Percentiles rank a stretch among this genome's conserved stretches.
Evolutionary conservation across 1,140 invertebrate genomes (phyloP).

Genomic region (Zaprionus inermis): DNA sequence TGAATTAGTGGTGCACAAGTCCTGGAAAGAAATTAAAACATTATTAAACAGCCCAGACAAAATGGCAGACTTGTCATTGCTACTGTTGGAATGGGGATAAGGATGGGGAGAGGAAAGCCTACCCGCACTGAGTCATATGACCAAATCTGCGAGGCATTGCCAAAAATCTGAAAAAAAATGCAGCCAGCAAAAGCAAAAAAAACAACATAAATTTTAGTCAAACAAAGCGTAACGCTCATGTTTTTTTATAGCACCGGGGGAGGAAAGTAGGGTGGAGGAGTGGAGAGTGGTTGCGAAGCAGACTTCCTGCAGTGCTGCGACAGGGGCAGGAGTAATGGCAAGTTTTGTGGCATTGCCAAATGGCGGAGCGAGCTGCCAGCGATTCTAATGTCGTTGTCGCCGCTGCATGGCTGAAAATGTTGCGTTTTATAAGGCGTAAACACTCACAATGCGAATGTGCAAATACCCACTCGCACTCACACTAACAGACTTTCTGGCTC

Average conservation of each 20-base stretch:
- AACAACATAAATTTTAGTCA: constrained; percentile 80
- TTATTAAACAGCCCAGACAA: constrained; percentile 57
- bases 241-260: constrained; percentile 42
- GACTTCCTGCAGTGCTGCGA: neutral
- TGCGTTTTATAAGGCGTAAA: constrained; percentile 75
- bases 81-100: constrained; percentile 36
- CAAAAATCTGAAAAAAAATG: constrained; percentile 41
- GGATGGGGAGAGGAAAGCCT: constrained; percentile 11
- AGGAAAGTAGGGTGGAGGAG: neutral
- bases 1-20: constrained; percentile 32
- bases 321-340: constrained; percentile 65
- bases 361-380: constrained; percentile 35
- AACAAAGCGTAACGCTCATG: constrained; percentile 74
- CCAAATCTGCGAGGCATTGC: constrained; percentile 35
- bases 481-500: constrained; percentile 12
- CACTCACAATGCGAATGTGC: constrained; percentile 56
- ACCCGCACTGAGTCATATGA: constrained; percentile 51
- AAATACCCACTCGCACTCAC: constrained; percentile 20
- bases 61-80: constrained; percentile 45
- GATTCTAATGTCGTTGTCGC: constrained; percentile 60
- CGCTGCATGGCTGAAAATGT: constrained; percentile 62
- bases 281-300: neutral
- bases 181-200: constrained; percentile 50
- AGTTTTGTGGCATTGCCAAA: constrained; percentile 75
- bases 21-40: constrained; percentile 71